Evolutionary conservation across 2,797 vertebrate genomes (phyloP).

Genomic region (Miichthys miiuy): DNA sequence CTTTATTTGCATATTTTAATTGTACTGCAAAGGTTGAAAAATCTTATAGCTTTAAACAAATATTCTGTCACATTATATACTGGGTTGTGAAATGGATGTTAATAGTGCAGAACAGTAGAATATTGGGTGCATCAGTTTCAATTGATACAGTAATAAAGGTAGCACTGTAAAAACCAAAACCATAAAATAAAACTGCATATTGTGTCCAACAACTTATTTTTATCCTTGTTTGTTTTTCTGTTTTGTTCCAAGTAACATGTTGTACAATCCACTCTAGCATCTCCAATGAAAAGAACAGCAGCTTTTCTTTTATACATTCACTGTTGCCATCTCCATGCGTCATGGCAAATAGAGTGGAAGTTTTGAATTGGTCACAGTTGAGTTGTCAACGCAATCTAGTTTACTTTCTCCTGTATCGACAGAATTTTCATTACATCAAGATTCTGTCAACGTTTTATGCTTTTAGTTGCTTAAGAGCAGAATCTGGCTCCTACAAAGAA

Average conservation of each 20-base stretch:
- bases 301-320: constrained; percentile 13
- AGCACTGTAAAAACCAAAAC: constrained; percentile 1
- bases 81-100: background rate
- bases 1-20: constrained; percentile 6
- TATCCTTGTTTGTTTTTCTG: constrained; percentile 6
- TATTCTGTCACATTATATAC: background rate
- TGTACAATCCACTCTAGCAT: background rate
- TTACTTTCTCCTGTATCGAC: constrained; percentile 59
- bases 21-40: background rate
- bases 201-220: background rate
- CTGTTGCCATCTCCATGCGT: constrained; percentile 30
- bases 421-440: constrained; percentile 60
- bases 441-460: constrained; percentile 50
- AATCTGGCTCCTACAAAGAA: constrained; percentile 38
- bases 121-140: background rate
- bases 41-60: background rate
- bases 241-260: background rate
- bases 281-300: constrained; percentile 7
- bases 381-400: constrained; percentile 49
- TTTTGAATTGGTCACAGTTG: constrained; percentile 55
- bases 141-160: constrained; percentile 1
- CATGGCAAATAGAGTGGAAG: constrained; percentile 26
- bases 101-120: background rate
- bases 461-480: constrained; percentile 59
- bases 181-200: constrained; percentile 20